Evolutionary conservation across 2,113 vertebrate genomes (phyloP), one percentile per base, ranked within the genome.

Genomic region (Dermatemys mawii): DNA sequence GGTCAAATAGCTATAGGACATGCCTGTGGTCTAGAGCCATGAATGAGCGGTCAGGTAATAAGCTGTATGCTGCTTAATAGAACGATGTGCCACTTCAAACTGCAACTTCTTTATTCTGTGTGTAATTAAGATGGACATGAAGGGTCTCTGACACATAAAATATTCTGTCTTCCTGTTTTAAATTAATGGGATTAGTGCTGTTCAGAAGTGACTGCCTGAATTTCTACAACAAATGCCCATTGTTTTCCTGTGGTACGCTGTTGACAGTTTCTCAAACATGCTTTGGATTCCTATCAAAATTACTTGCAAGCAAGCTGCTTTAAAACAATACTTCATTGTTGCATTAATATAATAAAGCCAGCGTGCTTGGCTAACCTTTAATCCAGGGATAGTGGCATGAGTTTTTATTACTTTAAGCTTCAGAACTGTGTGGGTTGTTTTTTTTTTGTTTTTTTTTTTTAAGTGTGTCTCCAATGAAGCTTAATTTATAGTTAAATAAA

Each of bases 281-380:
- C 97, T 98, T 98, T 97, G 97, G 97, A 98, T 98, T 98, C 98
- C 98, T 97, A 96, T 96, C 97, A 97, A 97, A 98, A 97, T 93
- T 96, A 97, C 97, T 97, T 96, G 97, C 90, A 96, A 98, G 97
- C 95, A 98, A 98, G 97, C 97, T 95, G 95, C 96, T 97, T 97
- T 97, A 93, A 98, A 97, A 98, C 98, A 98, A 98, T 98, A 94
- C 89, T 73, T 97, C 97, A 97, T 94, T 98, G 98, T 98, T 97
- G 84, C 86, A 97, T 96, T 95, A 93, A 96, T 95, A 97, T 86
- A 98, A 98, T 97, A 96, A 96, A 97, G 95, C 93, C 96, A 98
- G 96, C 89, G 93, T 96, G 97, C 97, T 95, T 98, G 96, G 96
- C 97, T 98, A 98, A 98, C 96, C 97, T 98, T 98, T 98, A 97